Base-by-base conservation (phyloP, 1,140 invertebrate genomes). In the Rhagoletis zephyria region DNA sequence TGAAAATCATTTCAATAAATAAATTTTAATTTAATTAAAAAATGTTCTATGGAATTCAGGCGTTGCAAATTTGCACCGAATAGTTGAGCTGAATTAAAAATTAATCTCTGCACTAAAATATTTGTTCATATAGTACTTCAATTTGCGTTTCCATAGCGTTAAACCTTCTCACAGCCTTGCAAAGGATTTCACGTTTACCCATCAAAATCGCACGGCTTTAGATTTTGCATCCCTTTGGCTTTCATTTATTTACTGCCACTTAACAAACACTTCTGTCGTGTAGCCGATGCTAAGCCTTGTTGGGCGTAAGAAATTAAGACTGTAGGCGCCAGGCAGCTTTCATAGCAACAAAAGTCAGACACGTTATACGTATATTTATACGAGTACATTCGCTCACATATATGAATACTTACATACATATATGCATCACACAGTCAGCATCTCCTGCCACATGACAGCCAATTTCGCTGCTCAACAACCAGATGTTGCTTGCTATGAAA, bases 191-290 rank as follows among this genome's bases (percentile, higher is more conserved):
- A 30, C 30, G 30, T 30, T 30, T 30, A 56, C 51, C 51, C 64
- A 12, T 67, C 19, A 40, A 40, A 67, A 30, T 67, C 40, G 30
- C 30, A 10, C 2, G 64, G 5, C 64, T 67, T 9, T 12, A 12
- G 7, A 10, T 10, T 42, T 30, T 7, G 12, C 64, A 67, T 48
- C 45, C 45, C 45, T 45, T 30, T 14, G 40, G 67, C 12, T 12
- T 74, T 74, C 45, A 74, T 40, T 42, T 74, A 30, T 74, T 45
- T 56, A 56, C 42, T 45, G 40, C 42, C 65, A 70, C 65, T 70
- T 45, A 2, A 70, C 10, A 70, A 70, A 74, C 67, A 48, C 67
- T 42, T 48, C 45, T 14, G 14, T 45, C 61, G 1, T 63, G 16
- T 63, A 63, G 10, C 10, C 67, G 4, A 2, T 14, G 67, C 45